phyloP scores from a whole-genome alignment of 2,113 vertebrate genomes.

The Crocuta crocuta region DNA sequence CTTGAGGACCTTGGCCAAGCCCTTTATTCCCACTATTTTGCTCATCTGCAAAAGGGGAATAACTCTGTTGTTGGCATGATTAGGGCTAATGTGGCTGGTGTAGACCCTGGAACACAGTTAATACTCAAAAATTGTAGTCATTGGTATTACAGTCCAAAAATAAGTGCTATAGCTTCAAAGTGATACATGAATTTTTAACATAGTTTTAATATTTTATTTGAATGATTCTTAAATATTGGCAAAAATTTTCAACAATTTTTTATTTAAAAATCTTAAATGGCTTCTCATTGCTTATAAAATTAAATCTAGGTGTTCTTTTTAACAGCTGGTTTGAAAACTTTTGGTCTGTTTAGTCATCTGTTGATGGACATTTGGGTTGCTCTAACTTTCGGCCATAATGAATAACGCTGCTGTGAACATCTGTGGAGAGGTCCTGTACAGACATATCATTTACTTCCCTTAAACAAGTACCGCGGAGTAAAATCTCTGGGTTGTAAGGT shows the following conservation, averaged over 20 bases:
- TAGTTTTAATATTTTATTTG: constrained; percentile 3
- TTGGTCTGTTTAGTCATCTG: neutral
- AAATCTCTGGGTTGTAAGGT: neutral
- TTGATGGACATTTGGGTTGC: neutral
- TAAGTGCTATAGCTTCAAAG: neutral
- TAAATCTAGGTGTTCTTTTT: neutral
- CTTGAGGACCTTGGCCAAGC: neutral
- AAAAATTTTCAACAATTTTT: neutral
- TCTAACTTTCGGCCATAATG: neutral
- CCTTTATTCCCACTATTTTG: neutral
- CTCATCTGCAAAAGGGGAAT: neutral
- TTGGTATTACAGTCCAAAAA: neutral
- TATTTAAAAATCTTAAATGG: neutral
- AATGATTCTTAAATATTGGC: neutral
- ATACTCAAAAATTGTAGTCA: neutral
- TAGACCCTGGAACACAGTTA: neutral
- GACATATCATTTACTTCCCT: neutral
- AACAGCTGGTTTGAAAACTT: neutral
- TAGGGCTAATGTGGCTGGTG: neutral
- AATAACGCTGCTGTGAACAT: neutral
- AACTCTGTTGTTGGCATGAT: neutral
- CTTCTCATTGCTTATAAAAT: neutral
- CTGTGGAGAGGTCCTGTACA: neutral
- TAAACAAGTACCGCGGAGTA: neutral
- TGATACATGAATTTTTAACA: neutral